Percentiles rank a stretch among this genome's conserved stretches.
Conservation (phyloP, 2,888 invertebrate genomes). For the Oeneis ivallda region DNA sequence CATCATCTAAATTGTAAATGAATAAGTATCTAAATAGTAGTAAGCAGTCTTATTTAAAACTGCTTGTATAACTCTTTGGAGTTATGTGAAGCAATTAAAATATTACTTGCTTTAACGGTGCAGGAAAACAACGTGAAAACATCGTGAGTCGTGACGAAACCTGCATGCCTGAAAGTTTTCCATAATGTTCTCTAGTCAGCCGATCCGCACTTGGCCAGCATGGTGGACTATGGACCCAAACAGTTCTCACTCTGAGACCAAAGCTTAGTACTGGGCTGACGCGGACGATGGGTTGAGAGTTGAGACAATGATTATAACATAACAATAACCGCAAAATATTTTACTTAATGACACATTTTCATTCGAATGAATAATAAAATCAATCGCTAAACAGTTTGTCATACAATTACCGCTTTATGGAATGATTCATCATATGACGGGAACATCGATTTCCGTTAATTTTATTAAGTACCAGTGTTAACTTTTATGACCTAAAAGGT, state of each 20-base stretch:
- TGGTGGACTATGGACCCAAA: no score
- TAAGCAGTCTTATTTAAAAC: background rate
- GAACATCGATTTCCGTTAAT: constrained; percentile 28
- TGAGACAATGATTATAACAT: no score
- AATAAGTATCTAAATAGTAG: constrained; percentile 1
- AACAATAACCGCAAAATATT: background rate
- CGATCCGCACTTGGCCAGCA: no score
- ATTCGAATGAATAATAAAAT: constrained; percentile 25
- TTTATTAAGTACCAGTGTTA: constrained; percentile 1
- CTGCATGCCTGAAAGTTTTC: no score
- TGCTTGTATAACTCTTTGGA: background rate
- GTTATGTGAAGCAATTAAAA: background rate
- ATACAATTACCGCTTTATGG: constrained; percentile 14
- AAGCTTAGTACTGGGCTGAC: no score
- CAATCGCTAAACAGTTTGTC: constrained; percentile 25
- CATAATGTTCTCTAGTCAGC: no score
- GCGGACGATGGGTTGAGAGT: no score
- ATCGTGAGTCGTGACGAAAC: no score
- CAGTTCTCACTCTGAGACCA: no score
- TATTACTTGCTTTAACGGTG: background rate
- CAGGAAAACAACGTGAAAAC: background rate
- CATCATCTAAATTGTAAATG: constrained; percentile 5
- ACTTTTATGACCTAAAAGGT: background rate
- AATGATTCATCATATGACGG: constrained; percentile 30
- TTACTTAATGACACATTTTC: constrained; percentile 3